Base-by-base conservation (phyloP, 2,797 vertebrate genomes). In the Poecilia picta region DNA sequence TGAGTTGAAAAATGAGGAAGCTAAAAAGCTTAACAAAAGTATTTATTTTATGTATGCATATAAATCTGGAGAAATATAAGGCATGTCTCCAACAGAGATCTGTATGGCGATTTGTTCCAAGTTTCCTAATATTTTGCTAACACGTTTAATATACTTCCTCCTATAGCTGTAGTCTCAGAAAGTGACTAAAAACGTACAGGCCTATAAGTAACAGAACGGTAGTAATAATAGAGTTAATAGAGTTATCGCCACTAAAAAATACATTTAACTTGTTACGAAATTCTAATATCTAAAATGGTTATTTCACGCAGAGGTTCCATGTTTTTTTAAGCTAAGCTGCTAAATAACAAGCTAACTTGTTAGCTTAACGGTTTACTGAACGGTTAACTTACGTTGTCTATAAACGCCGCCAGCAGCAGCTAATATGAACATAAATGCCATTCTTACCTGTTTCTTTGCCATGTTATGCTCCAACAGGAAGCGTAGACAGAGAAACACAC, bases 391-490 rank as follows among this genome's bases (percentile, higher is more conserved):
- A 39, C 66, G 57, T 11, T 11, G 41, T 28, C 0, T 0, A 13
- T 6, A 2, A 46, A 33, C 10, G 64, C 3, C 4, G 6, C 13
- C 11, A 33, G 20, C 23, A 15, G 23, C 23, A 1, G 4, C 51
- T 31, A 45, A 15, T 8, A 43, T 4, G 8, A 45, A 79, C 2
- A 33, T 10, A 70, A 71, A 33, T 1, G 0, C 3, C 0, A 70
- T 31, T 59, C 86, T 92, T 91, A 92, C 90, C 1, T 79, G 46
- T 78, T 70, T 75, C 55, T 87, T 89, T 41, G 39, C 87, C 92
- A 93, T 94, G 4, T 66, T 87, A 41, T 0, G 8, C 51, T 47
- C 82, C 46, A 4, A 31, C 49, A 53, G 13, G 16, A 20, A 39
- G 18, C 33, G 20, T 36, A 59, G n/a, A 5, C 11, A 13, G 47